These are phyloP conservation scores for Tiliqua scincoides DNA, from an alignment of 2,113 vertebrate genomes.

Conservation along the genomic window DNA sequence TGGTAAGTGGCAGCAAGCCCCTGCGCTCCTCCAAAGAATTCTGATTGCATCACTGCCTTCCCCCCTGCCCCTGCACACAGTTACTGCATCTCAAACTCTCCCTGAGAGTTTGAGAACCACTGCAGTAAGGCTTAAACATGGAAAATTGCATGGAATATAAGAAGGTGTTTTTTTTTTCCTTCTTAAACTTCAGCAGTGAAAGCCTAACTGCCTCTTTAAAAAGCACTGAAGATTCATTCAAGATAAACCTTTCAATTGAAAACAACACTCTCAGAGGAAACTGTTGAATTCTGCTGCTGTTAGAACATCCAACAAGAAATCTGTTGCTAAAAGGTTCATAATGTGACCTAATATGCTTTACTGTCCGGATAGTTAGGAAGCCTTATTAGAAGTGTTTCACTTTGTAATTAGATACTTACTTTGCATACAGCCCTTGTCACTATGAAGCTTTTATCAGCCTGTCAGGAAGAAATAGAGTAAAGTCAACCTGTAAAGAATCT, in stretches of 20 bases:
- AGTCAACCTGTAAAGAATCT: background rate
- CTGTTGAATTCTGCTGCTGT: background rate
- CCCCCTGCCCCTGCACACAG: too few species aligned
- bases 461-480: background rate
- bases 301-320: background rate
- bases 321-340: background rate
- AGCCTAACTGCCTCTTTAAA: background rate
- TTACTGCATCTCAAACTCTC: too few species aligned
- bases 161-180: background rate
- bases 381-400: background rate
- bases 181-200: background rate
- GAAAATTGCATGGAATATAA: background rate
- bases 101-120: too few species aligned
- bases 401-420: background rate
- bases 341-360: background rate
- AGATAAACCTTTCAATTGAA: background rate
- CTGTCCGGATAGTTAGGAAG: background rate
- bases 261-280: background rate
- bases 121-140: background rate
- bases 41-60: too few species aligned
- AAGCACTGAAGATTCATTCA: background rate
- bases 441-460: background rate
- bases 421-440: background rate
- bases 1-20: too few species aligned
- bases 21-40: too few species aligned